Evolutionary conservation across 1,140 invertebrate genomes (phyloP), one percentile per base, ranked within the genome.

Genomic region (Ericerus pela): DNA sequence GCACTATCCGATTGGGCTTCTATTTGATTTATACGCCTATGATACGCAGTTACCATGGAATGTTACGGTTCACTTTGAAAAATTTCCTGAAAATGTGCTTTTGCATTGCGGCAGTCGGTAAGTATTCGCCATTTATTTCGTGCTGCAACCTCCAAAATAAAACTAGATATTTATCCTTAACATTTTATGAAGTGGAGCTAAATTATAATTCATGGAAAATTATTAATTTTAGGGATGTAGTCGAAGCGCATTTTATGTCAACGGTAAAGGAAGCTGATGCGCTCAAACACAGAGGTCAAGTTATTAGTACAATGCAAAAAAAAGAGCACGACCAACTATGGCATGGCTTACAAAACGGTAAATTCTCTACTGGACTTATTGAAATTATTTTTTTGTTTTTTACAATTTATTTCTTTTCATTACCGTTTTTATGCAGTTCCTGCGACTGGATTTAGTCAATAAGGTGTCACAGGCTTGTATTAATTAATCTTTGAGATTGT

Each of bases 281-380:
- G 3, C 69, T 99, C 1, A 99, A 99, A 71, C 94, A 97, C 67
- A 77, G 86, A 63, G 82, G 86, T 4, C 83, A 90, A 70, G 79
- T 97, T 11, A 85, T 96, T 43, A 89, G 88, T 28, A 81, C 77
- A 59, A 97, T 99, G 94, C 91, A 95, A 65, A 93, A 93, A 65
- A 95, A 95, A 68, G 95, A 99, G 66, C 94, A 97, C 66, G 92
- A 88, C 70, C 91, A 96, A 63, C 72, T 99, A 5, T 99, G 94
- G 93, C 75, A 85, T 36, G 93, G 93, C 24, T 70, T 99, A 58
- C 78, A 85, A 66, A 95, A 97, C 76, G 91, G 87, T 89, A 75
- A 66, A 18, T 36, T n/a, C n/a, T n/a, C n/a, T n/a, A n/a, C n/a
- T n/a, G n/a, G n/a, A n/a, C n/a, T n/a, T n/a, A n/a, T n/a, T n/a